Conservation (phyloP, 2,113 vertebrate genomes). For the Calyptomena viridis region DNA sequence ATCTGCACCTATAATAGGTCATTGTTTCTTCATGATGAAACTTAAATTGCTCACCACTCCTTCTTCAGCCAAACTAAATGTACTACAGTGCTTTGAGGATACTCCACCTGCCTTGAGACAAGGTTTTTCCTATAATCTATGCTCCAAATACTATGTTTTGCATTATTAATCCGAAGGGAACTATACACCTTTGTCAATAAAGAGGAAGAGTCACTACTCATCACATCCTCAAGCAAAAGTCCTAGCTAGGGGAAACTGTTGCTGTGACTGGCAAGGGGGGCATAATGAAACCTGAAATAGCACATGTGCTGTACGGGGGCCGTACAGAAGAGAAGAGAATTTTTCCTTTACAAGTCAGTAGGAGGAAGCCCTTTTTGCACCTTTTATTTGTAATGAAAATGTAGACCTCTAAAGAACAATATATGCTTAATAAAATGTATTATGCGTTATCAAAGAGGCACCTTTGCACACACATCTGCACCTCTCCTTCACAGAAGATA, state of each 20-base stretch:
- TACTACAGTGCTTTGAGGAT: not conserved
- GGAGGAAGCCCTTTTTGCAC: not conserved
- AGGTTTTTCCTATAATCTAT: not conserved
- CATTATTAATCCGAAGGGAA: not conserved
- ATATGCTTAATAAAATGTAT: not conserved
- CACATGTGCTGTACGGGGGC: fast-evolving
- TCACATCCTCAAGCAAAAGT: not conserved
- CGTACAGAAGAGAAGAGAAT: not conserved
- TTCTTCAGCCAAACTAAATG: not conserved
- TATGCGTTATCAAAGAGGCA: not conserved
- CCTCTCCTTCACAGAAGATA: not conserved
- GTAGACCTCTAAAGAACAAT: not conserved
- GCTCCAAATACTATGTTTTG: not conserved
- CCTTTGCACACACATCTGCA: not conserved
- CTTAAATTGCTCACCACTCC: not conserved
- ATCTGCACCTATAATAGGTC: not conserved
- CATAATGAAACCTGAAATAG: not conserved
- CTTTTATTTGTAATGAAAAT: not conserved
- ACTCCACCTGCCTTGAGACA: not conserved
- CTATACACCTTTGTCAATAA: not conserved
- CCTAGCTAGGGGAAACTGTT: not conserved
- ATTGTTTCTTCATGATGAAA: not conserved
- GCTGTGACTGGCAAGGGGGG: not conserved
- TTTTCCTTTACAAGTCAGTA: not conserved
- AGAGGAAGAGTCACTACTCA: not conserved